Percentiles rank a stretch among this genome's conserved stretches.
Evolutionary conservation across 2,113 vertebrate species (phyloP).

Genomic region (Polypterus senegalus): DNA sequence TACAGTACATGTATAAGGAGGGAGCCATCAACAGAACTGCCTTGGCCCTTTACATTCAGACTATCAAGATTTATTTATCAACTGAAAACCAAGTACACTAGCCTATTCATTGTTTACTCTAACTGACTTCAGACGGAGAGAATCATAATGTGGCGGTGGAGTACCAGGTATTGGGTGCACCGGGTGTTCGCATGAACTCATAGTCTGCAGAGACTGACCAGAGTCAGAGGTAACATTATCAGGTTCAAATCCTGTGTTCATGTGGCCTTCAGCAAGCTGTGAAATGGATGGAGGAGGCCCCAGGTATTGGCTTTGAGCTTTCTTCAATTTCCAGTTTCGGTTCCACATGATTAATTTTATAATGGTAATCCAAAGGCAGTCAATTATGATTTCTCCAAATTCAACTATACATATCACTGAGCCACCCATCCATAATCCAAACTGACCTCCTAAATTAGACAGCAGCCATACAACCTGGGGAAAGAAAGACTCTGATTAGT

Average conservation of each 20-base stretch:
- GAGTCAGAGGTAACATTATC: neutral
- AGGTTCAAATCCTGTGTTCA: conserved; percentile 45
- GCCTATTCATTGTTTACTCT: no score
- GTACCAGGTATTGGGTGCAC: conserved; percentile 40
- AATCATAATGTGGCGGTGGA: conserved; percentile 58
- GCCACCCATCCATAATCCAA: conserved; percentile 72
- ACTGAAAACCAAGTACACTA: no score
- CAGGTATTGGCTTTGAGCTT: neutral
- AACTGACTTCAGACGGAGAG: conserved; percentile 34
- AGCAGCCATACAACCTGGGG: conserved; percentile 59
- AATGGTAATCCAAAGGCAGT: conserved; percentile 59
- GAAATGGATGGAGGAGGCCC: conserved; percentile 36
- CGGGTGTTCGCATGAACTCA: neutral
- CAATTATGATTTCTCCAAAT: conserved; percentile 60
- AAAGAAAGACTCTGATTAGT: neutral
- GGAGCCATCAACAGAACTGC: no score
- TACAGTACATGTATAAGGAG: no score
- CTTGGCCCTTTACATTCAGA: no score
- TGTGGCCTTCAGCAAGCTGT: conserved; percentile 49
- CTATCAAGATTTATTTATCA: no score
- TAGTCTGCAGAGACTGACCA: neutral
- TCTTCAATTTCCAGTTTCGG: conserved; percentile 32
- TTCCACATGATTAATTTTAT: conserved; percentile 37
- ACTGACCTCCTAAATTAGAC: conserved; percentile 58
- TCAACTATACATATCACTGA: conserved; percentile 64